phyloP scores from a whole-genome alignment of 2,888 invertebrate genomes.

The Microctonus aethiopoides region DNA sequence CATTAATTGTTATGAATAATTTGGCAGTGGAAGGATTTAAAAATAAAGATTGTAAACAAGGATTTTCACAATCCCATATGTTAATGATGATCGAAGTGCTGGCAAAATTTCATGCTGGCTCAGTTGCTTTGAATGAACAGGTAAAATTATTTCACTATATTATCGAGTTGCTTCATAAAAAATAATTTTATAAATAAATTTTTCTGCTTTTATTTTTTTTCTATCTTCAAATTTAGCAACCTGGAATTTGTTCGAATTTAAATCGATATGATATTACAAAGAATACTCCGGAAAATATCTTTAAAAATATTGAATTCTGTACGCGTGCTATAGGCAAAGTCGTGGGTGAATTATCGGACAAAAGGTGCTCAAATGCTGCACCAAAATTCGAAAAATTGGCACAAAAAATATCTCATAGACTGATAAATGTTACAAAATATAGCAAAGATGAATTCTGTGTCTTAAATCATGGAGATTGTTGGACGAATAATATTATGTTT shows the following conservation, averaged over 20 bases:
- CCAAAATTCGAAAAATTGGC: constrained; percentile 32
- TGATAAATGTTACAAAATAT: constrained; percentile 27
- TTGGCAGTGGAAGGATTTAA: constrained; percentile 37
- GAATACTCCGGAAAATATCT: constrained; percentile 13
- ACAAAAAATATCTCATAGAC: constrained; percentile 13
- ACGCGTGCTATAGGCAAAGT: constrained; percentile 7
- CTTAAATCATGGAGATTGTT: constrained; percentile 54
- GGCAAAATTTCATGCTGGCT: constrained; percentile 52
- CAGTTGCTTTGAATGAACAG: constrained; percentile 39
- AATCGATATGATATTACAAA: background rate
- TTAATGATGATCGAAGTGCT: constrained; percentile 40
- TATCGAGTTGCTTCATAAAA: background rate
- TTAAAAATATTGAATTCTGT: constrained; percentile 18
- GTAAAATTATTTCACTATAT: constrained; percentile 1
- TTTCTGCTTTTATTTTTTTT: background rate
- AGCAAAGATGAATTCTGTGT: constrained; percentile 49
- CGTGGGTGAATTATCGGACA: constrained; percentile 40
- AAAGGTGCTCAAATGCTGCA: constrained; percentile 26
- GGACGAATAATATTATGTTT: constrained; percentile 52
- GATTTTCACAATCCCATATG: constrained; percentile 43
- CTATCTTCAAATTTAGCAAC: constrained; percentile 42
- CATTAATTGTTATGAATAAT: constrained; percentile 47
- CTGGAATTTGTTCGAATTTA: constrained; percentile 38
- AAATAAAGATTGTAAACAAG: constrained; percentile 44
- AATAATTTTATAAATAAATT: background rate